Conservation (phyloP, 2,113 vertebrate species). For the Pygoscelis adeliae region DNA sequence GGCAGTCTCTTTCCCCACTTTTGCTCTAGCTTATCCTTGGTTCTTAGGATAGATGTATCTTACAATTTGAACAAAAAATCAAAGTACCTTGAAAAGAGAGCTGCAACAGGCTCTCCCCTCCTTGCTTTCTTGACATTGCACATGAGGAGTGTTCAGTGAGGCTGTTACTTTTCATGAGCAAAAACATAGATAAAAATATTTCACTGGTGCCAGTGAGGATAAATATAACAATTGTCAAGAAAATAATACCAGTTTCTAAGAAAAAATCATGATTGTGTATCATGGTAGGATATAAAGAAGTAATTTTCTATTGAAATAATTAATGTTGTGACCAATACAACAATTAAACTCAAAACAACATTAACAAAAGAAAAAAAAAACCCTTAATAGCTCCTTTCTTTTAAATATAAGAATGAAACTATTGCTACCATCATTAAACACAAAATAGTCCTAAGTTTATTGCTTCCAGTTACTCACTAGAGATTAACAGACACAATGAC, state of each 20-base stretch:
- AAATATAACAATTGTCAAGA: background rate
- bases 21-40: background rate
- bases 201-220: background rate
- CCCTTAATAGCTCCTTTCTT: accelerated
- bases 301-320: background rate
- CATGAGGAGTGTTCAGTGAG: background rate
- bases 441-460: background rate
- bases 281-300: background rate
- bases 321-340: background rate
- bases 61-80: background rate
- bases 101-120: background rate
- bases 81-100: background rate
- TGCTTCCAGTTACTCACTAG: background rate
- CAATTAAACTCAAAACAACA: background rate
- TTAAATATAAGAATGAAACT: background rate
- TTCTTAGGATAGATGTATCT: background rate
- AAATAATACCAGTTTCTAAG: background rate
- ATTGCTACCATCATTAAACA: background rate
- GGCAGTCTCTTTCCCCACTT: background rate
- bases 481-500: background rate
- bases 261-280: background rate
- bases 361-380: background rate
- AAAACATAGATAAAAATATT: background rate
- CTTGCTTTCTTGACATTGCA: background rate
- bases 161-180: background rate